phyloP scores from a whole-genome alignment of 2,113 vertebrate genomes.

The Microcebus murinus region DNA sequence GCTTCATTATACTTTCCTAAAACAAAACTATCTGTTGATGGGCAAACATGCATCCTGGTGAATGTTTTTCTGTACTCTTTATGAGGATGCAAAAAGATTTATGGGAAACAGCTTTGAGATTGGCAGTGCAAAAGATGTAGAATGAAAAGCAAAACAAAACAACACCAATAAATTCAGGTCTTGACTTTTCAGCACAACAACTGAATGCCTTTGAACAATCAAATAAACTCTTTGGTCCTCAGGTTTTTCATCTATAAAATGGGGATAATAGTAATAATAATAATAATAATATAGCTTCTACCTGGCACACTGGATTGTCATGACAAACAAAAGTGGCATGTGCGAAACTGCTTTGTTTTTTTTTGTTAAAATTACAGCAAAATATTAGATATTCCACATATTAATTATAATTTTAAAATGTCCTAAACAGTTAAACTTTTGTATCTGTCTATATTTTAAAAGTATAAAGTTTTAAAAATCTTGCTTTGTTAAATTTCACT shows the following conservation, averaged over 20 bases:
- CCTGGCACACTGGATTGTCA: not conserved
- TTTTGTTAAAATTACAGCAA: not conserved
- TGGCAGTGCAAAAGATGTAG: not conserved
- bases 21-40: not conserved
- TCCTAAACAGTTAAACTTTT: not conserved
- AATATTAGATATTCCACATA: not conserved
- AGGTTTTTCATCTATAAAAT: not conserved
- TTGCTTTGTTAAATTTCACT: conserved; percentile 29
- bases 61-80: not conserved
- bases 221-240: not conserved
- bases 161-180: not conserved
- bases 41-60: not conserved
- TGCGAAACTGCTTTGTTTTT: not conserved
- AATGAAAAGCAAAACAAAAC: not conserved
- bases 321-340: not conserved
- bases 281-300: not conserved
- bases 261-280: not conserved
- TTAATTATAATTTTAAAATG: not conserved
- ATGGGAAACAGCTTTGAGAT: not conserved
- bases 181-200: not conserved
- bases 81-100: not conserved
- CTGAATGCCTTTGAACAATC: not conserved
- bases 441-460: not conserved
- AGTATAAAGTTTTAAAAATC: not conserved
- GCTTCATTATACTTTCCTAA: not conserved